Evolutionary conservation across 2,797 vertebrate species (phyloP).

Genomic region (Sebastes melanostomus): DNA sequence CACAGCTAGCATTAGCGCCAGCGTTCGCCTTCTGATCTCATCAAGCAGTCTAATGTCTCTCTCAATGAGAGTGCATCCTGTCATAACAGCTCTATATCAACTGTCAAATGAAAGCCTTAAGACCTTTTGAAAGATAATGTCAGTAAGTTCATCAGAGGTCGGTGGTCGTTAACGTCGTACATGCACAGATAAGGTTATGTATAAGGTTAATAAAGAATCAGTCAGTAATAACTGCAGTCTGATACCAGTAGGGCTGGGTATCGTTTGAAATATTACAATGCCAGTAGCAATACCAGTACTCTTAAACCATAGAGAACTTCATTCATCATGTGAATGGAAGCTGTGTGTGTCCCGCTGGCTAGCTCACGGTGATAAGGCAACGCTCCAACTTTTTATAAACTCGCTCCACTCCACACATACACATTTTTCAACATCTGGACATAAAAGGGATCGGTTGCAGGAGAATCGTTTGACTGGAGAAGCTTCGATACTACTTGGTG

Average conservation of each 20-base stretch:
- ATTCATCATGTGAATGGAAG: no score
- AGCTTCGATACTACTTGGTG: no score
- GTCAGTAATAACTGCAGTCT: neutral
- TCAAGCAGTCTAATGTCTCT: neutral
- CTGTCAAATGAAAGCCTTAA: neutral
- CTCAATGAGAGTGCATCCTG: constrained; percentile 10
- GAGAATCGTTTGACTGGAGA: no score
- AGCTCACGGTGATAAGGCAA: no score
- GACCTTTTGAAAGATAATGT: neutral
- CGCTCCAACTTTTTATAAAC: no score
- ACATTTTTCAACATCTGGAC: no score
- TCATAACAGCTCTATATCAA: neutral
- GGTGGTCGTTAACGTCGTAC: neutral
- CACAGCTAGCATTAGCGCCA: neutral
- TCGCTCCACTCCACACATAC: no score
- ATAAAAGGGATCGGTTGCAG: no score
- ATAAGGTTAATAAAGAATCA: neutral
- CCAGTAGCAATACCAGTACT: no score
- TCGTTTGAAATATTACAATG: no score
- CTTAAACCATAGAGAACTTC: no score
- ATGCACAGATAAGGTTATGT: neutral
- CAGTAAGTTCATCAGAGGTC: neutral
- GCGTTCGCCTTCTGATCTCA: constrained; percentile 8
- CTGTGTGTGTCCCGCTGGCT: no score
- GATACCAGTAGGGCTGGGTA: neutral